Evolutionary conservation across 2,113 vertebrate genomes (phyloP).

Genomic region (Gallinago media): DNA sequence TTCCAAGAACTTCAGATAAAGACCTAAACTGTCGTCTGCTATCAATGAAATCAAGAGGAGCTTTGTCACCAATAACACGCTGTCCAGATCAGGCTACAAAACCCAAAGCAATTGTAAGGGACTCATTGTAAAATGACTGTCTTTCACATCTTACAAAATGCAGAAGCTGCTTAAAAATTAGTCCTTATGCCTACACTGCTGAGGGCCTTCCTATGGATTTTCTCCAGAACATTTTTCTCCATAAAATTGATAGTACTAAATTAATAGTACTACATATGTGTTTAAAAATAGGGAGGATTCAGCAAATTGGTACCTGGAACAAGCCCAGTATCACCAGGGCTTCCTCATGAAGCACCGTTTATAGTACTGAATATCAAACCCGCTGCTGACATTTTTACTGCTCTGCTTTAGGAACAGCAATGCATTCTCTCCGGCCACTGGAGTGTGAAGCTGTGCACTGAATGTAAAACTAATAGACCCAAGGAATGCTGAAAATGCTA

Average conservation of each 20-base stretch:
- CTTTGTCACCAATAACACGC: not conserved
- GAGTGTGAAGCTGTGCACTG: not conserved
- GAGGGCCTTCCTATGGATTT: not conserved
- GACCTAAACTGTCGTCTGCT: not conserved
- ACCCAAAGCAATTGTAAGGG: not conserved
- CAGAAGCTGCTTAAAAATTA: not conserved
- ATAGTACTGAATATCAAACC: not conserved
- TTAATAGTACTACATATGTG: not conserved
- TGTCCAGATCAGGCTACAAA: not conserved
- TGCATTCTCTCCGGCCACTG: not conserved
- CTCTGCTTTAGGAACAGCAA: not conserved
- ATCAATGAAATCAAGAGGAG: not conserved
- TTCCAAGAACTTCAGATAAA: not conserved
- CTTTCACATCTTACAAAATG: not conserved
- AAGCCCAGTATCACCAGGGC: not conserved
- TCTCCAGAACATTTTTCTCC: not conserved
- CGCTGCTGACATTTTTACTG: not conserved
- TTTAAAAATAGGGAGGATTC: not conserved
- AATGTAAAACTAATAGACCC: not conserved
- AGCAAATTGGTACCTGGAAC: not conserved
- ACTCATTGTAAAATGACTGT: not conserved
- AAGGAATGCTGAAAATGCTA: constrained; percentile 17
- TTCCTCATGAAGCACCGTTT: not conserved
- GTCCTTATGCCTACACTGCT: accelerated
- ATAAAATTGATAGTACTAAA: not conserved